These are phyloP conservation scores for Monopis laevigella DNA, from an alignment of 2,888 invertebrate species.

Conservation along the genomic window DNA sequence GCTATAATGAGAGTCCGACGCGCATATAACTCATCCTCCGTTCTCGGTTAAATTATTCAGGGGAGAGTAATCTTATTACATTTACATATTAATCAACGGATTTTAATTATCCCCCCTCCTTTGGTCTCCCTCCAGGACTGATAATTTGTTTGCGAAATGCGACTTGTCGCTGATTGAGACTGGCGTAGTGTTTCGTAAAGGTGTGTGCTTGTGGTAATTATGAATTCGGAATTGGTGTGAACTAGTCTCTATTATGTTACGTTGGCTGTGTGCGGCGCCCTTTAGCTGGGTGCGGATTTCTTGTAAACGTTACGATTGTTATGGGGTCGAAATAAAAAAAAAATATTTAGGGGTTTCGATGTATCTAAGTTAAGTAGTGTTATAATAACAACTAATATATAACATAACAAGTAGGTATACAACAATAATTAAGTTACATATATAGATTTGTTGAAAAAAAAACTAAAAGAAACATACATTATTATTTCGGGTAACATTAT, in stretches of 20 bases:
- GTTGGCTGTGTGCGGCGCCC: neutral
- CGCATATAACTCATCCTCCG: constrained; percentile 60
- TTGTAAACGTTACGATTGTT: too few relatives aligned
- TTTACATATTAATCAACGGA: constrained; percentile 98
- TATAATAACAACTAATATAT: too few relatives aligned
- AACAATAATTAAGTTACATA: too few relatives aligned
- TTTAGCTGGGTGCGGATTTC: too few relatives aligned
- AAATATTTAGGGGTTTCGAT: too few relatives aligned
- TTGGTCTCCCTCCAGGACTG: constrained; percentile 33
- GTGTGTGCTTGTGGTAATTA: constrained; percentile 8
- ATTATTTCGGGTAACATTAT: too few relatives aligned
- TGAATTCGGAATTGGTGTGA: constrained; percentile 10
- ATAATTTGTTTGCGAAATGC: constrained; percentile 64
- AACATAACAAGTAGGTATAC: too few relatives aligned
- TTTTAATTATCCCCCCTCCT: constrained; percentile 80
- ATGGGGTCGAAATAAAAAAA: too few relatives aligned
- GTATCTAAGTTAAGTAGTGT: too few relatives aligned
- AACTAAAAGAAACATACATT: too few relatives aligned
- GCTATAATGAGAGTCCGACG: constrained; percentile 53
- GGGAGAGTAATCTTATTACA: constrained; percentile 97
- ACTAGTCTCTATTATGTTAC: constrained; percentile 6
- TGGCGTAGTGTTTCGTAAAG: constrained; percentile 31
- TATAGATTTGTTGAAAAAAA: too few relatives aligned
- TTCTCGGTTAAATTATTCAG: constrained; percentile 75
- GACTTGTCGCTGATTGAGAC: constrained; percentile 53